These are phyloP conservation scores for Epirrhoe alternata DNA, from an alignment of 2,888 invertebrate genomes.

Conservation along the genomic window DNA sequence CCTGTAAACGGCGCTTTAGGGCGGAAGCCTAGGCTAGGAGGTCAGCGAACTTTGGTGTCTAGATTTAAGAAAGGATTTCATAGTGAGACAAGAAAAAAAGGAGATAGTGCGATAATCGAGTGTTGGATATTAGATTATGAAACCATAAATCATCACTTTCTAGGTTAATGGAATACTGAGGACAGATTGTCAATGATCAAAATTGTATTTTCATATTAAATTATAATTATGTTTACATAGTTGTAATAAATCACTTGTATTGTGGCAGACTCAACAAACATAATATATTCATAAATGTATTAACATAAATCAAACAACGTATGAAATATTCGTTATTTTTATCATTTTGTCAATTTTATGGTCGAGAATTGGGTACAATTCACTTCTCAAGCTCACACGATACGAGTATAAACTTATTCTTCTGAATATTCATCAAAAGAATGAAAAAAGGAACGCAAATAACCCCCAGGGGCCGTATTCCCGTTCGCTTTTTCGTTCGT, in stretches of 20 bases:
- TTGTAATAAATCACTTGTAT: background rate
- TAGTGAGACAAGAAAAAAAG: background rate
- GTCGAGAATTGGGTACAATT: too few species aligned
- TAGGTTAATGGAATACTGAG: too few species aligned
- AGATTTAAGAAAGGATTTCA: slow-evolving; percentile 20
- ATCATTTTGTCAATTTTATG: too few species aligned
- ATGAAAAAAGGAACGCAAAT: too few species aligned
- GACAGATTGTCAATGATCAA: too few species aligned
- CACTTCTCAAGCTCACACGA: too few species aligned
- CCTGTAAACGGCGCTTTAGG: too few species aligned
- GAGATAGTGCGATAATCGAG: background rate
- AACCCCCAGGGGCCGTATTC: too few species aligned
- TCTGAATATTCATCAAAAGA: too few species aligned
- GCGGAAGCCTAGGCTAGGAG: slow-evolving; percentile 34
- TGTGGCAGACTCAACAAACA: background rate
- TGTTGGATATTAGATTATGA: slow-evolving; percentile 7
- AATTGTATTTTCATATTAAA: background rate
- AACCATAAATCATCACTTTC: background rate
- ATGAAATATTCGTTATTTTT: background rate
- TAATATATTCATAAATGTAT: background rate
- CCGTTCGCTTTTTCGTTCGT: too few species aligned
- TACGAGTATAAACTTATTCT: too few species aligned
- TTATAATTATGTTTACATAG: slow-evolving; percentile 10
- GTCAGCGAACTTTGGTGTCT: slow-evolving; percentile 38
- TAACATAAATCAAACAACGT: background rate